phyloP scores from a whole-genome alignment of 2,888 invertebrate species.

The Gastracanthus pulcherrimus region DNA sequence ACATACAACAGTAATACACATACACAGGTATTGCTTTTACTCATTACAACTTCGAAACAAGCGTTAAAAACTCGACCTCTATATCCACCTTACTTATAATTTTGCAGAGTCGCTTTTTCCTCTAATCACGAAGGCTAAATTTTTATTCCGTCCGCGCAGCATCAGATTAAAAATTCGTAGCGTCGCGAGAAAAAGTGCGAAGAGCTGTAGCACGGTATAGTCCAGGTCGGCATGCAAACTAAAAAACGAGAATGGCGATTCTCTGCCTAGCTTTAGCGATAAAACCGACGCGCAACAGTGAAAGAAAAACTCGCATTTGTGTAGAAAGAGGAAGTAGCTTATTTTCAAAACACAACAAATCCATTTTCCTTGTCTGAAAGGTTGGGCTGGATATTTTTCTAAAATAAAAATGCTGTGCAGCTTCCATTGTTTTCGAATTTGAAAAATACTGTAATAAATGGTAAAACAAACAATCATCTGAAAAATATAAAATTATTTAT shows the following conservation, averaged over 20 bases:
- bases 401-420: background rate
- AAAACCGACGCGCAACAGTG: constrained; percentile 11
- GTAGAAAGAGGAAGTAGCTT: constrained; percentile 9
- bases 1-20: no score
- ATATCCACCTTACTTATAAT: background rate
- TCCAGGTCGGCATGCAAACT: background rate
- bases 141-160: constrained; percentile 24
- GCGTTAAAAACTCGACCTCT: background rate
- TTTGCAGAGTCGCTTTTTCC: background rate
- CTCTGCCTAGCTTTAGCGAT: constrained; percentile 10
- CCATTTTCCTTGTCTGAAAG: background rate
- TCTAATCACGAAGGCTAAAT: constrained; percentile 23
- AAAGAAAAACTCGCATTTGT: constrained; percentile 24
- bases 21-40: no score
- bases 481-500: no score
- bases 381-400: background rate
- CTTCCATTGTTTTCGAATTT: background rate
- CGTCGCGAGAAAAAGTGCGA: constrained; percentile 15
- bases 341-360: constrained; percentile 10
- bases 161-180: constrained; percentile 45
- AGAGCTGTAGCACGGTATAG: constrained; percentile 16
- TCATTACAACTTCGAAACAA: no score
- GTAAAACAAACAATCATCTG: no score
- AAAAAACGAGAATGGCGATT: background rate
- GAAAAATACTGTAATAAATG: background rate